phyloP scores from a whole-genome alignment of 1,140 invertebrate genomes.

The Zaprionus inermis region DNA sequence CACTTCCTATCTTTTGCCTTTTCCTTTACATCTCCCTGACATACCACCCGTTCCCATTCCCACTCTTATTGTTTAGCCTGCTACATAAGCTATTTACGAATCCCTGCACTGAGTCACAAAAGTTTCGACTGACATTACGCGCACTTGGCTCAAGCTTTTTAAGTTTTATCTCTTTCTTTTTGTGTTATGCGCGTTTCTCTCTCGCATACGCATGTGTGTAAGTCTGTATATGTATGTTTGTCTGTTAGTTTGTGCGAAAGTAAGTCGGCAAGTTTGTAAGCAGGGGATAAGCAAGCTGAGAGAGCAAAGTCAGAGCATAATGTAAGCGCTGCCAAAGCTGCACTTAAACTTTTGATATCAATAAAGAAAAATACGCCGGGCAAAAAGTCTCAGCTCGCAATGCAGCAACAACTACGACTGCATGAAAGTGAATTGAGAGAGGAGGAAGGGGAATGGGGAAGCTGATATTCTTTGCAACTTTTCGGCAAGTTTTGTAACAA shows the following conservation, averaged over 20 bases:
- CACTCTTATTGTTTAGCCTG: slow-evolving; percentile 52
- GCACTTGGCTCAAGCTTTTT: slow-evolving; percentile 28
- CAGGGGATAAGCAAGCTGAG: slow-evolving; percentile 67
- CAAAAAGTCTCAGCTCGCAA: slow-evolving; percentile 35
- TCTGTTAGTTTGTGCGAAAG: slow-evolving; percentile 17
- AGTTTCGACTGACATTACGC: slow-evolving; percentile 40
- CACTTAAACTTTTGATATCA: slow-evolving; percentile 83
- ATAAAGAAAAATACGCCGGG: slow-evolving; percentile 51
- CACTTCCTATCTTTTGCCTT: neutral
- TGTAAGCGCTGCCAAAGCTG: slow-evolving; percentile 77
- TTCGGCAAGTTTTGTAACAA: slow-evolving; percentile 41
- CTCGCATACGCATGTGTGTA: neutral
- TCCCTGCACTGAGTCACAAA: slow-evolving; percentile 38
- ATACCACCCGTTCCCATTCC: neutral
- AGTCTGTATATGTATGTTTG: neutral
- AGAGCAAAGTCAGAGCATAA: slow-evolving; percentile 68
- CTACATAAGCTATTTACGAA: slow-evolving; percentile 58
- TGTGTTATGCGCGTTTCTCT: neutral
- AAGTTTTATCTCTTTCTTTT: slow-evolving; percentile 24
- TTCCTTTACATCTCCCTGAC: neutral
- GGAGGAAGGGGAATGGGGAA: slow-evolving; percentile 31
- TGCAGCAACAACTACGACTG: slow-evolving; percentile 34
- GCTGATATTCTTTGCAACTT: slow-evolving; percentile 43
- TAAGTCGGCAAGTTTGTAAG: slow-evolving; percentile 59
- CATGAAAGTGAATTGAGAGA: slow-evolving; percentile 54